Base-by-base conservation (phyloP, 2,797 vertebrate species). In the Trematomus bernacchii region DNA sequence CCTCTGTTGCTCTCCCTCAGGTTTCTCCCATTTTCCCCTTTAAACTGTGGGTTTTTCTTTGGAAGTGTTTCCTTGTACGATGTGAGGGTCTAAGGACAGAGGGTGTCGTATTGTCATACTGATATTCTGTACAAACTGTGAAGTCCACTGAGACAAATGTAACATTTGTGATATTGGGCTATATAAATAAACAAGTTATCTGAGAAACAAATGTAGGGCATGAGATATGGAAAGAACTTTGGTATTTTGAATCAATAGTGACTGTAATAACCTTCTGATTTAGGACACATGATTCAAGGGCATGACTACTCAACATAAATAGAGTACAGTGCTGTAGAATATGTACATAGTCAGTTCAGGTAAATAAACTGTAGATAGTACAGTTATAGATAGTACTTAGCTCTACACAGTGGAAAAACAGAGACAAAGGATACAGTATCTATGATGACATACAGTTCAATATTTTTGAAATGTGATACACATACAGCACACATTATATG, bases 201-300 rank as follows among this genome's bases (percentile, higher is more conserved):
- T 51, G 62, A 55, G 50, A 60, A 72, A 59, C 40, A 65, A 60
- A 64, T 55, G 10, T 18, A 43, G 51, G 43, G 42, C 54, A 43
- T 1, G 30, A 54, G 37, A 10, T 50, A 3, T 33, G 19, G 12
- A 46, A 50, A 57, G 2, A 70, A 71, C 62, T 73, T 72, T 66
- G 58, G 7, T 27, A 40, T 74, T 46, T 40, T 66, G 3, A 50
- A 37, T 70, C 27, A 50, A 19, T 19, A 46, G 16, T 50, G 51
- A 6, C 44, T 63, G 51, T 64, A 54, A 53, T 9, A 21, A 6
- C 16, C 8, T 7, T 27, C 27, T 10, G 47, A 7, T 51, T n/a
- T 42, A 42, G 4, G 47, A 67, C 15, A 54, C 4, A 11, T 30
- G 8, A 12, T 3, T 1, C 2, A 10, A 19, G 0, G 23, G 19